A percentile compares a stretch with the other conserved stretches of the same genome.
These are phyloP conservation scores for Acrocyrtus sp. DNA, from an alignment of 2,888 invertebrate genomes.

Conservation along the genomic window DNA sequence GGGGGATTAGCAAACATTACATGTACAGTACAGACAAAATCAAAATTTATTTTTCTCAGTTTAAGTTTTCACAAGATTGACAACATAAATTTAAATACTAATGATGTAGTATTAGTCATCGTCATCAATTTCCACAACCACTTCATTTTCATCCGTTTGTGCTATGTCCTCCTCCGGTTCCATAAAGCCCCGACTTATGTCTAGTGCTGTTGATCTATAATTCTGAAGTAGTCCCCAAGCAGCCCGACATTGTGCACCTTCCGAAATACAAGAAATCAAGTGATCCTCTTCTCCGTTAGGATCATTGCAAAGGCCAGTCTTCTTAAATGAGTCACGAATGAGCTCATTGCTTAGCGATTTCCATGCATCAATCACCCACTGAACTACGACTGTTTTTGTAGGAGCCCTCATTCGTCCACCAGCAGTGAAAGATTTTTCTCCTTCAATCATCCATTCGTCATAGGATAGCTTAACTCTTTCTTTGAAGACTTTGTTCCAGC, in stretches of 20 bases:
- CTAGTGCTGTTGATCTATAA: no score
- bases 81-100: no score
- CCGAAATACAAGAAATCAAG: slow-evolving; percentile 25
- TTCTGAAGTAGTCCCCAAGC: no score
- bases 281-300: slow-evolving; percentile 34
- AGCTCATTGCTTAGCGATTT: slow-evolving; percentile 18
- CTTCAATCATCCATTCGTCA: slow-evolving; percentile 17
- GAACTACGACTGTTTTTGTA: background rate
- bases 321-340: slow-evolving; percentile 27
- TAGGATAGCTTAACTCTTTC: slow-evolving; percentile 8
- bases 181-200: no score
- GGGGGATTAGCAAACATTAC: no score
- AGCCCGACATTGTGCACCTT: slow-evolving; percentile 14
- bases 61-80: no score
- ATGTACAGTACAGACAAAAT: no score
- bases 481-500: slow-evolving; percentile 41
- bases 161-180: no score
- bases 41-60: no score
- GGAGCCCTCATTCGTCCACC: slow-evolving; percentile 24
- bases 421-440: slow-evolving; percentile 8
- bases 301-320: slow-evolving; percentile 10
- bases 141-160: no score
- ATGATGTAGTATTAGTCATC: no score
- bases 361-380: slow-evolving; percentile 27
- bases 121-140: no score